Base-by-base conservation (phyloP, 2,113 vertebrate species). In the Mungos mungo region DNA sequence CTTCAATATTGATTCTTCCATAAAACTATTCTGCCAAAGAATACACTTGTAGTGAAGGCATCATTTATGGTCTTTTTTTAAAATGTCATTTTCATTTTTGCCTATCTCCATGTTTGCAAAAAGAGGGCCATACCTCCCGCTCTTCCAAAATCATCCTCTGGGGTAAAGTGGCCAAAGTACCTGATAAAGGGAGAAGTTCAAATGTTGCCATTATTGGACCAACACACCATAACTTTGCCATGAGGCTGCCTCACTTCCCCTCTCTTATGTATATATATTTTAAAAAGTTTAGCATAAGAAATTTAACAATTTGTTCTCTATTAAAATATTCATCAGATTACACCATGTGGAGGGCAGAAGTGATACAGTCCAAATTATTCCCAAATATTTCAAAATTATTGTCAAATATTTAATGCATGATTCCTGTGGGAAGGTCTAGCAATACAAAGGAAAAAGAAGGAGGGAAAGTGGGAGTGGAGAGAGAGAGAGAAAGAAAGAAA, bases 401-500 rank as follows among this genome's bases (percentile, higher is more conserved):
- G 19, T 65, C 38, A 81, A 92, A 35, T 71, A 65, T 2, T 83
- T n/a, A n/a, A 15, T 47, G 29, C 3, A 57, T 29, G 3, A 57
- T 13, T 35, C 1, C 33, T 60, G 6, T 0, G 14, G 31, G 7
- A 7, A 41, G 25, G 15, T 33, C 10, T 52, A 33, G 47, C 76
- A 79, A 9, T 50, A 21, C 29, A 21, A 16, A 35, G 9, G 33
- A 69, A 1, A 35, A 8, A 15, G 2, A 60, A 9, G 4, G 12
- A 6, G 1, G 3, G 2, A 6, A 5, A 12, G 14, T 27, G 3
- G 7, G 16, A 45, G 13, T 2, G 8, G 19, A 79, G 29, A 23
- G 19, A 7, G 8, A 7, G 8, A 50, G 50, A 47, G 45, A 47
- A 10, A 47, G 45, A 47, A 33, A n/a, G 10, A 21, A 60, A 71